Conservation (phyloP, 1,140 invertebrate genomes). For the Eubasilissa regina region DNA sequence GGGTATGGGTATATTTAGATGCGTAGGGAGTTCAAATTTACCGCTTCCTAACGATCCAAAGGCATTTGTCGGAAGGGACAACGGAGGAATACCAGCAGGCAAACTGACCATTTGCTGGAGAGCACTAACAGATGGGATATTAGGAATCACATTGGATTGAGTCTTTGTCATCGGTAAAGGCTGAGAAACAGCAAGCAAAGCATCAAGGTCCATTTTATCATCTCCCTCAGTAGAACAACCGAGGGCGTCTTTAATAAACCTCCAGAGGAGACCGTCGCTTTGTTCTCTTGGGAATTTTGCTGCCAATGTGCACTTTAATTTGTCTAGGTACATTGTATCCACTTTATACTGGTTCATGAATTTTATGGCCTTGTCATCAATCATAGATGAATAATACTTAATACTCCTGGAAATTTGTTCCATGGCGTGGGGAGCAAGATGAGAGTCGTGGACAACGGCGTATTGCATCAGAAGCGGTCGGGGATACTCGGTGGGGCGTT, state of each 20-base stretch:
- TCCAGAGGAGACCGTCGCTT: slow-evolving; percentile 77
- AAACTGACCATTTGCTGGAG: slow-evolving; percentile 71
- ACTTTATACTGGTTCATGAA: slow-evolving; percentile 84
- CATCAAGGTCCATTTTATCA: slow-evolving; percentile 72
- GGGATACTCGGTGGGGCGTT: slow-evolving; percentile 91
- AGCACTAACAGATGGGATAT: slow-evolving; percentile 70
- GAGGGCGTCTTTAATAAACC: slow-evolving; percentile 74
- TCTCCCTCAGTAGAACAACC: slow-evolving; percentile 72
- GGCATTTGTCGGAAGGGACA: slow-evolving; percentile 66
- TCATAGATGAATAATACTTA: slow-evolving; percentile 83
- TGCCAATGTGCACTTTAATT: slow-evolving; percentile 79
- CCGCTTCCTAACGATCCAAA: slow-evolving; percentile 68
- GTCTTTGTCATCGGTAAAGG: slow-evolving; percentile 70
- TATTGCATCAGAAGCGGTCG: slow-evolving; percentile 92
- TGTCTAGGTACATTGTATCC: slow-evolving; percentile 84
- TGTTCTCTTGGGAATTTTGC: slow-evolving; percentile 79
- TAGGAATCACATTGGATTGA: slow-evolving; percentile 67
- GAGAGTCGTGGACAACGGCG: slow-evolving; percentile 86
- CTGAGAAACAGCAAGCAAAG: slow-evolving; percentile 72
- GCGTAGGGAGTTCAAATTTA: slow-evolving; percentile 69
- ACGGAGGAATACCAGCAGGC: slow-evolving; percentile 68
- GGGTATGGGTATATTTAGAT: slow-evolving; percentile 69
- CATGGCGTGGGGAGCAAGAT: slow-evolving; percentile 86
- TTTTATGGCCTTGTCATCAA: slow-evolving; percentile 83
- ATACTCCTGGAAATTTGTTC: slow-evolving; percentile 90